Percentiles rank a stretch among this genome's conserved stretches.
phyloP scores from a whole-genome alignment of 2,113 vertebrate species.

The Cairina moschata region DNA sequence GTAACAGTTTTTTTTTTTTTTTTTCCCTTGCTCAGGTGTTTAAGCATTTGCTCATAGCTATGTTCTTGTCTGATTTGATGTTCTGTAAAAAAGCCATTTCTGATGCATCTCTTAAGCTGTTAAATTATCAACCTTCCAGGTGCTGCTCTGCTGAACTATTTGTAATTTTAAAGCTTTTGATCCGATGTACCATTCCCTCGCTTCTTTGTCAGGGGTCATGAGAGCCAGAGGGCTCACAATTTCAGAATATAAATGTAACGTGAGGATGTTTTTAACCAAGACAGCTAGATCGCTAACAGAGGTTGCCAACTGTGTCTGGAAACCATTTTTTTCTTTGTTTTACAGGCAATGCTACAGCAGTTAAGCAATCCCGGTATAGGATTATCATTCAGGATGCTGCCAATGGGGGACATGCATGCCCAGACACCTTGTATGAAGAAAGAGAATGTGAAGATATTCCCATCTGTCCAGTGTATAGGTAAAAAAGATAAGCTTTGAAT shows the following conservation, averaged over 20 bases:
- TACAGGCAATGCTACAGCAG: constrained; percentile 82
- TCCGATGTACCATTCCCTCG: not conserved
- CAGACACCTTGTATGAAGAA: constrained; percentile 95
- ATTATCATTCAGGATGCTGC: constrained; percentile 86
- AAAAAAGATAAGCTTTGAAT: not conserved
- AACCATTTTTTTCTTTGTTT: not conserved
- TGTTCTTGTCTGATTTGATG: not conserved
- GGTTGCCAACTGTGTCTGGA: not conserved
- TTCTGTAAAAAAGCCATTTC: not conserved
- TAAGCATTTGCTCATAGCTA: not conserved
- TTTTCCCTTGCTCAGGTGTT: not conserved
- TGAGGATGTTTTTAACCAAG: not conserved
- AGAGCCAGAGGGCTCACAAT: not conserved
- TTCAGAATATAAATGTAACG: not conserved
- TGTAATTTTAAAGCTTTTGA: not conserved
- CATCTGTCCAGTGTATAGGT: constrained; percentile 89
- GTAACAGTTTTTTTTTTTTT: not conserved
- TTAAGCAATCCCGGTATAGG: constrained; percentile 90
- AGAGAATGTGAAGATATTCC: constrained; percentile 90
- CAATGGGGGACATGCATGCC: constrained; percentile 90
- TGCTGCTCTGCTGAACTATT: not conserved
- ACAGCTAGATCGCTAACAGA: not conserved
- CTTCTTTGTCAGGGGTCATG: not conserved
- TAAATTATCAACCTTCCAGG: not conserved
- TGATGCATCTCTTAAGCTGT: not conserved